Evolutionary conservation across 2,113 vertebrate genomes (phyloP).

Genomic region (Dipodomys stephensi): DNA sequence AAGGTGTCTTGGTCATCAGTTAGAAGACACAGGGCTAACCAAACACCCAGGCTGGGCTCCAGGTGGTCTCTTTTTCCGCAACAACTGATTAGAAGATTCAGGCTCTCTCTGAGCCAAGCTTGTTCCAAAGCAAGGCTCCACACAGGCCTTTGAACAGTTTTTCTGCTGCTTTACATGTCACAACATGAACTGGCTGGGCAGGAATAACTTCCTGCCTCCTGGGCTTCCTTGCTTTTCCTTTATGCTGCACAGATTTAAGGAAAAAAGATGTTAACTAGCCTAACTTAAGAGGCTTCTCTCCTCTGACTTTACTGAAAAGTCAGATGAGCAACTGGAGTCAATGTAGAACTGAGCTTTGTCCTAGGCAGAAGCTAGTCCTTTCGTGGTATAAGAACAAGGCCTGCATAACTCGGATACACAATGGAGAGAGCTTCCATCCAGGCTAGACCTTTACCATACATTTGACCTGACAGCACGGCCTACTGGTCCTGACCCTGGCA

Average conservation of each 20-base stretch:
- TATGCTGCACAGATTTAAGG: neutral
- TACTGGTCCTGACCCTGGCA: neutral
- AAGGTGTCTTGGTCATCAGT: slow-evolving; percentile 33
- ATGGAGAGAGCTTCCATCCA: neutral
- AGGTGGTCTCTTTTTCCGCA: slow-evolving; percentile 54
- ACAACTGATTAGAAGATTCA: neutral
- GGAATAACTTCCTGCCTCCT: slow-evolving; percentile 66
- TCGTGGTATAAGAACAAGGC: neutral
- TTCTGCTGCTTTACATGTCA: neutral
- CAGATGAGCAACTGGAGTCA: neutral
- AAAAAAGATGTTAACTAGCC: neutral
- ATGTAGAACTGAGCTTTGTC: neutral
- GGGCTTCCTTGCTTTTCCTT: slow-evolving; percentile 39
- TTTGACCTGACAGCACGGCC: neutral
- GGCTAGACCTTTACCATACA: neutral
- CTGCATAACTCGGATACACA: neutral
- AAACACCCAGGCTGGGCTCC: neutral
- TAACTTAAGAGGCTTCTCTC: neutral
- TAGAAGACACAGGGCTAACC: neutral
- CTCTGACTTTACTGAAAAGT: neutral
- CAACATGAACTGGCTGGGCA: slow-evolving; percentile 65
- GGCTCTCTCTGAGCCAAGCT: neutral
- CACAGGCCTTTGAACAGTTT: slow-evolving; percentile 37
- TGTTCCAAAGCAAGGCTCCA: slow-evolving; percentile 23
- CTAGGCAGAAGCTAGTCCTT: neutral